phyloP scores from a whole-genome alignment of 2,113 vertebrate genomes.

The Atlantisia rogersi region DNA sequence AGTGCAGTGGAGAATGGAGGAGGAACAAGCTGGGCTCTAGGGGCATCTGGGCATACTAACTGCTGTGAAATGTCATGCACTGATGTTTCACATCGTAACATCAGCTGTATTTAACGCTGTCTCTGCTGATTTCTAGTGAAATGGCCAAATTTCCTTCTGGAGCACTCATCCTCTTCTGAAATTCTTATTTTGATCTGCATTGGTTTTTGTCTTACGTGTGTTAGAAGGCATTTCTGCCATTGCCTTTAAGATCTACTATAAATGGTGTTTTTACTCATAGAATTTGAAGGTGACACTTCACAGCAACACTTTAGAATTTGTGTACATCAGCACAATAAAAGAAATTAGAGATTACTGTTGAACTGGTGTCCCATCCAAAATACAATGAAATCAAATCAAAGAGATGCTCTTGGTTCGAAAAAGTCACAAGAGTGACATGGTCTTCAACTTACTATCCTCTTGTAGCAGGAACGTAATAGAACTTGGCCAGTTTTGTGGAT shows the following conservation, averaged over 20 bases:
- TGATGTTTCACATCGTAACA: constrained; percentile 41
- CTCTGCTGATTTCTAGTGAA: not conserved
- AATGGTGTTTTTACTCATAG: not conserved
- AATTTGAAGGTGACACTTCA: not conserved
- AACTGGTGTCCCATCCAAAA: not conserved
- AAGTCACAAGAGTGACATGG: not conserved
- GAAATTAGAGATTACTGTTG: not conserved
- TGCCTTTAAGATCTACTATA: not conserved
- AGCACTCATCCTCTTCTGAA: not conserved
- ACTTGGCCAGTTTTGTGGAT: not conserved
- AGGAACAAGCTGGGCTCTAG: constrained; percentile 32
- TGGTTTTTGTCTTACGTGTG: rapidly evolving
- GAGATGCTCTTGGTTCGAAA: not conserved
- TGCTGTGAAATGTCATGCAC: constrained; percentile 49
- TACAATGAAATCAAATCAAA: not conserved
- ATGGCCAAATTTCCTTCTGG: not conserved
- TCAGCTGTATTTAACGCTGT: constrained; percentile 9
- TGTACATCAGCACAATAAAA: not conserved
- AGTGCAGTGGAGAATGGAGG: constrained; percentile 46
- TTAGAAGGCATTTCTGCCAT: not conserved
- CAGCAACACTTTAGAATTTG: not conserved
- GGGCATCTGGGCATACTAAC: constrained; percentile 46
- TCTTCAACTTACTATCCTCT: not conserved
- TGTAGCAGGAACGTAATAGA: not conserved
- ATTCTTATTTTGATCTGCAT: not conserved